Evolutionary conservation across 2,888 invertebrate genomes (phyloP).

Genomic region (Andrena bucephala): DNA sequence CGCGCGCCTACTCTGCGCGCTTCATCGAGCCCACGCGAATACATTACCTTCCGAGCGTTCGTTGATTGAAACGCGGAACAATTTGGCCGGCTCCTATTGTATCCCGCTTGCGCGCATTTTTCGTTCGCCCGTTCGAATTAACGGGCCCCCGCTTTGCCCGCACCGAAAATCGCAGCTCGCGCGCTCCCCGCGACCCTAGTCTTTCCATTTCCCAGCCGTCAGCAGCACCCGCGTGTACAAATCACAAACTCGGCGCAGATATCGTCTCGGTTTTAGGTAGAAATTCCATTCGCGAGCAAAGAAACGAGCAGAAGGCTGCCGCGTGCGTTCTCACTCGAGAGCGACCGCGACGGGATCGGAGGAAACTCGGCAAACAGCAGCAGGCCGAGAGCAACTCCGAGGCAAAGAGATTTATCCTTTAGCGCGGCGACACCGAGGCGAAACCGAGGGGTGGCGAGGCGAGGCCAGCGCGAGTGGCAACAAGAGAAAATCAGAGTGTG

Average conservation of each 20-base stretch:
- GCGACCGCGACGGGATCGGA: not conserved
- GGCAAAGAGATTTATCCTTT: slow-evolving; percentile 40
- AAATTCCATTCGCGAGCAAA: not conserved
- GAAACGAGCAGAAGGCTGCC: not conserved
- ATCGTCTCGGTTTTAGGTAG: not conserved
- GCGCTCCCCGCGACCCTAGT: too few species aligned
- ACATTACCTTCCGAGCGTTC: slow-evolving; percentile 62
- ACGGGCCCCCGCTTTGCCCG: slow-evolving; percentile 19
- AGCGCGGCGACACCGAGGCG: not conserved
- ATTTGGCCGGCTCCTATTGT: slow-evolving; percentile 43
- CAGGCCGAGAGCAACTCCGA: not conserved
- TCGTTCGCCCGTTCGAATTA: slow-evolving; percentile 33
- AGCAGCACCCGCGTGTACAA: not conserved
- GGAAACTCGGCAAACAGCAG: slow-evolving; percentile 8
- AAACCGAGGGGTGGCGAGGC: not conserved
- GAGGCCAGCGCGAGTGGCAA: slow-evolving; percentile 16
- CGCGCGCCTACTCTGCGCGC: slow-evolving; percentile 34
- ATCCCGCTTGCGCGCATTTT: slow-evolving; percentile 40
- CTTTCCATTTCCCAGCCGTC: too few species aligned
- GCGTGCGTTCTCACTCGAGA: not conserved
- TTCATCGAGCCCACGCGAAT: slow-evolving; percentile 59
- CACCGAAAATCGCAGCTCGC: slow-evolving; percentile 15
- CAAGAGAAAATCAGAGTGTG: slow-evolving; percentile 42
- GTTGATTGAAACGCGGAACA: slow-evolving; percentile 66
- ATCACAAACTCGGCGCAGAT: not conserved